Percentiles rank a stretch among this genome's conserved stretches.
These are phyloP conservation scores for Drosophila punjabiensis DNA, from an alignment of 1,140 invertebrate species.

Conservation along the genomic window DNA sequence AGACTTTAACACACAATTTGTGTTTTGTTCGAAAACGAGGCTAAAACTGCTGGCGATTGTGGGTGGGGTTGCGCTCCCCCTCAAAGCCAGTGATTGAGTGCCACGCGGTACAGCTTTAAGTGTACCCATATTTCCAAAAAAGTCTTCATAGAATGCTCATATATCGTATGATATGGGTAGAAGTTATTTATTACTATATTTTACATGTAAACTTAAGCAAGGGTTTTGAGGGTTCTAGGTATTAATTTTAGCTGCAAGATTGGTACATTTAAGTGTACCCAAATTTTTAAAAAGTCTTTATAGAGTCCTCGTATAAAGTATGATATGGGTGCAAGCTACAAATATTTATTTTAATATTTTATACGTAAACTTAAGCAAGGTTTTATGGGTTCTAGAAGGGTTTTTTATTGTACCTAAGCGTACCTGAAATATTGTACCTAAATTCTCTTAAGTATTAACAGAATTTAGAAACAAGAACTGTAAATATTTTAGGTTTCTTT, in stretches of 20 bases:
- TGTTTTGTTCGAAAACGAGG: conserved; percentile 37
- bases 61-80: conserved; percentile 4
- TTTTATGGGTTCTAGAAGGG: background rate
- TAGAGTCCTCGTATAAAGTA: too few relatives aligned
- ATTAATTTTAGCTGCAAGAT: too few relatives aligned
- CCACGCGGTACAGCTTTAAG: background rate
- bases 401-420: background rate
- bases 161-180: background rate
- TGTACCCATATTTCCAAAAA: background rate
- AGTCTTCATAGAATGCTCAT: too few relatives aligned
- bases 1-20: conserved; percentile 72
- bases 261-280: too few relatives aligned
- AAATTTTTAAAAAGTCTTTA: too few relatives aligned
- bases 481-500: too few relatives aligned
- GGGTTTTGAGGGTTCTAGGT: too few relatives aligned
- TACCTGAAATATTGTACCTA: background rate
- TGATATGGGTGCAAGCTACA: background rate
- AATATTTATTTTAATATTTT: background rate
- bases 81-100: background rate
- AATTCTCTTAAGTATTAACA: background rate
- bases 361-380: background rate
- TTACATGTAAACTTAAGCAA: too few relatives aligned
- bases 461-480: background rate
- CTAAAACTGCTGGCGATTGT: conserved; percentile 13
- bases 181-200: too few relatives aligned